phyloP scores from a whole-genome alignment of 2,888 invertebrate genomes.

The Dasypolia templi region DNA sequence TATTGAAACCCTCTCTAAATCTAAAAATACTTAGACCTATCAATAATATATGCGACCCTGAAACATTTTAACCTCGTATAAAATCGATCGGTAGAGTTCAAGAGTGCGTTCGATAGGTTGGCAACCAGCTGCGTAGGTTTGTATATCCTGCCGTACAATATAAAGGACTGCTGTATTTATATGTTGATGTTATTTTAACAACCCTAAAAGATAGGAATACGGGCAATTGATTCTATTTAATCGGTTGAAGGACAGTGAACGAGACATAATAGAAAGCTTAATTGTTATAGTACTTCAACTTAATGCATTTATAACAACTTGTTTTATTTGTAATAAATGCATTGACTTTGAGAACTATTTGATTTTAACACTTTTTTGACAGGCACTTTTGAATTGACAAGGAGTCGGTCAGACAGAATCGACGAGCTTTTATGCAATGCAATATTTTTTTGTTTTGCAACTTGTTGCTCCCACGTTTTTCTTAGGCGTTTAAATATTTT shows the following conservation, averaged over 20 bases:
- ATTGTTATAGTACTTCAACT: too few species aligned
- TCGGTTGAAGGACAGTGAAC: too few species aligned
- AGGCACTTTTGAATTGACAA: too few species aligned
- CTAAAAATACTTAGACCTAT: background rate
- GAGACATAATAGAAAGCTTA: too few species aligned
- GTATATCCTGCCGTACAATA: background rate
- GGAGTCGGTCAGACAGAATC: too few species aligned
- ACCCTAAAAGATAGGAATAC: background rate
- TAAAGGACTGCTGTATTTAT: background rate
- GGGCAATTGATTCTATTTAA: background rate
- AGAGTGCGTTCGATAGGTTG: background rate
- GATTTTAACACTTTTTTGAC: too few species aligned
- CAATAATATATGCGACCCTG: conserved; percentile 11
- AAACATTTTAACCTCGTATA: background rate
- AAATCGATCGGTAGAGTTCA: conserved; percentile 12
- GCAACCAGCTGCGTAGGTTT: background rate
- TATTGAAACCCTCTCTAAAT: too few species aligned
- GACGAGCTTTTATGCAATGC: too few species aligned
- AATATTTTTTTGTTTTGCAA: background rate
- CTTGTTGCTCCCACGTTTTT: conserved; percentile 1
- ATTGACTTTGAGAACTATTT: too few species aligned
- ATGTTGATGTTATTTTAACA: background rate
- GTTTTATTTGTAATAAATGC: too few species aligned
- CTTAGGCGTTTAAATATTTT: background rate
- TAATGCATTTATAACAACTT: too few species aligned